Conservation (phyloP, 2,113 vertebrate genomes). For the Nibea coibor region DNA sequence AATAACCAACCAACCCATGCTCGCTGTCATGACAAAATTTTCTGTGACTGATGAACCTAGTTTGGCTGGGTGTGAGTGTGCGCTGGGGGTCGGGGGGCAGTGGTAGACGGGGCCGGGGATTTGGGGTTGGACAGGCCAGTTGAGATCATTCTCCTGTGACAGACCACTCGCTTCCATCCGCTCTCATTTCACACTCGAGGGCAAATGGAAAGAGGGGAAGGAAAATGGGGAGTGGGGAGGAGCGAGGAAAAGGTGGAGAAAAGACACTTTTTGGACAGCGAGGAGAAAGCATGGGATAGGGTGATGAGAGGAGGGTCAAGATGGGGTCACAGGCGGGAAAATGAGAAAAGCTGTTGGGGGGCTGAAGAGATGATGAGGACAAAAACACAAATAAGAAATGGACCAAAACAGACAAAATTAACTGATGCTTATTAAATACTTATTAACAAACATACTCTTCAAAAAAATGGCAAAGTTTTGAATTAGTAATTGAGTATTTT, state of each 20-base stretch:
- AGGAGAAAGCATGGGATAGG: conserved; percentile 15
- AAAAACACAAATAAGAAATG: background rate
- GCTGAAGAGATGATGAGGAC: background rate
- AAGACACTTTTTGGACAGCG: conserved; percentile 3
- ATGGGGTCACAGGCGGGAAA: conserved; percentile 13
- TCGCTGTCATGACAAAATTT: conserved; percentile 26
- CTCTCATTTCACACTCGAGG: conserved; percentile 77
- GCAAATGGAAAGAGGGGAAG: conserved; percentile 41
- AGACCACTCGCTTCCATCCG: conserved; percentile 56
- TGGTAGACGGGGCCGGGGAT: conserved; percentile 41
- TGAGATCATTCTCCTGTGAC: conserved; percentile 74
- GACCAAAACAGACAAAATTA: background rate
- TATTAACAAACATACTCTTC: background rate
- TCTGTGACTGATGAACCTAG: conserved; percentile 18
- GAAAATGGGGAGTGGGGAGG: conserved; percentile 5
- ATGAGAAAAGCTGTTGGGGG: conserved; percentile 25
- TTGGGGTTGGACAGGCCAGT: conserved; percentile 45
- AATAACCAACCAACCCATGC: conserved; percentile 39
- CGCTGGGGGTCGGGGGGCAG: background rate
- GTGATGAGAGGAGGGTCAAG: conserved; percentile 18
- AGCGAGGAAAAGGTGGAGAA: conserved; percentile 4
- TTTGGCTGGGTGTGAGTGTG: conserved; percentile 2
- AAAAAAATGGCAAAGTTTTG: background rate
- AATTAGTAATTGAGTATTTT: background rate
- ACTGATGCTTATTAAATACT: no score